These are phyloP conservation scores for Brachynemurus nebulosus DNA, from an alignment of 2,888 invertebrate genomes.

Conservation along the genomic window DNA sequence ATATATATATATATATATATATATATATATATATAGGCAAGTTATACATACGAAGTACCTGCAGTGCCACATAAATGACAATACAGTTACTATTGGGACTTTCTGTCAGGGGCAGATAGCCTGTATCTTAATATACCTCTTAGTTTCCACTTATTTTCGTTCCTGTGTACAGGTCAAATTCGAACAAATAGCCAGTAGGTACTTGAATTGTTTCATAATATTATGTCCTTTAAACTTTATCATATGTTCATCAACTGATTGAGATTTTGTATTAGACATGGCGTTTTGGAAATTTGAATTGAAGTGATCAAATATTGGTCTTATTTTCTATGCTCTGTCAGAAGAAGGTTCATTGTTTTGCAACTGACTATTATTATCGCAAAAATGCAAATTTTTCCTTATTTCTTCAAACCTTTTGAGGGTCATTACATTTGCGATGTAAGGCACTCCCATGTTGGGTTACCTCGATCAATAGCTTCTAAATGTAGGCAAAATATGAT, in stretches of 20 bases:
- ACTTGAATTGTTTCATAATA: too few relatives aligned
- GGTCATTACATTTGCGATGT: not conserved
- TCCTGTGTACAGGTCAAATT: too few relatives aligned
- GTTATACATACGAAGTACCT: too few relatives aligned
- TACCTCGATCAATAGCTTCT: not conserved
- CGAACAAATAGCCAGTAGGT: too few relatives aligned
- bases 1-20: too few relatives aligned
- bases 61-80: too few relatives aligned
- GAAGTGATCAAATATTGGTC: not conserved
- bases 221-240: constrained; percentile 17
- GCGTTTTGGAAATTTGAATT: not conserved
- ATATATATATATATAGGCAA: too few relatives aligned
- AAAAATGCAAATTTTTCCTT: not conserved
- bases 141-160: too few relatives aligned
- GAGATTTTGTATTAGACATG: not conserved
- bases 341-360: not conserved
- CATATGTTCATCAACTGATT: constrained; percentile 12
- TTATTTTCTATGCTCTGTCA: constrained; percentile 1
- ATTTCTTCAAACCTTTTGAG: not conserved
- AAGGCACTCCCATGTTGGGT: not conserved
- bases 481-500: not conserved
- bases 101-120: too few relatives aligned
- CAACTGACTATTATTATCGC: not conserved
- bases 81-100: too few relatives aligned
- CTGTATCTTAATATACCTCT: too few relatives aligned